A percentile compares a stretch with the other conserved stretches of the same genome.
phyloP scores from a whole-genome alignment of 1,140 invertebrate genomes.

The Cyphomyrmex costatus region DNA sequence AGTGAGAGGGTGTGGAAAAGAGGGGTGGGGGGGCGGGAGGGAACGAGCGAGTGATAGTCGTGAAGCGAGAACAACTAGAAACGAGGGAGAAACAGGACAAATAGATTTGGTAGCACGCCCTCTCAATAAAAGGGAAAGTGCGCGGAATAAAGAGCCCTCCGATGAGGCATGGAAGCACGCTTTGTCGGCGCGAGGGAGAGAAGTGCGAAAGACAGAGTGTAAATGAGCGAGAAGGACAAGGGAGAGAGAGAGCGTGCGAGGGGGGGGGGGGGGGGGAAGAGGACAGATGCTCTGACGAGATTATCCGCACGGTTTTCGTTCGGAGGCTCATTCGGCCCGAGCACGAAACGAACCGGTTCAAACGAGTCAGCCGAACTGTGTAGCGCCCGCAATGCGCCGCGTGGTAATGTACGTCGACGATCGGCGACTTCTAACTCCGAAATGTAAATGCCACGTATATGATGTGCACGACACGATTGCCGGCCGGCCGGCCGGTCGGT shows the following conservation, averaged over 20 bases:
- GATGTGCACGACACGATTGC: not conserved
- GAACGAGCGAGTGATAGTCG: not conserved
- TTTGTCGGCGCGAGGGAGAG: slow-evolving; percentile 35
- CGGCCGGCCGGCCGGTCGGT: slow-evolving; percentile 26
- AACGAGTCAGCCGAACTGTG: not conserved
- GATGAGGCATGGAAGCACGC: not conserved
- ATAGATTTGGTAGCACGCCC: slow-evolving; percentile 49
- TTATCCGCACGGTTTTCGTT: slow-evolving; percentile 14
- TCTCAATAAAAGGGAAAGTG: slow-evolving; percentile 57
- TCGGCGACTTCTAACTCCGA: slow-evolving; percentile 38
- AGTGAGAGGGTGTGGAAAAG: slow-evolving; percentile 2
- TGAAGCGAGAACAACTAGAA: not conserved
- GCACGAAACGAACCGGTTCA: slow-evolving; percentile 44
- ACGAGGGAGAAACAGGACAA: slow-evolving; percentile 6
- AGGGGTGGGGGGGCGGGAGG: slow-evolving; percentile 29
- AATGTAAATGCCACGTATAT: slow-evolving; percentile 60
- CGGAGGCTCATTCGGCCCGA: not conserved
- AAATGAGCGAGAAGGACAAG: not conserved
- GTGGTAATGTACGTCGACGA: slow-evolving; percentile 15
- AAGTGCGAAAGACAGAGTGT: slow-evolving; percentile 13
- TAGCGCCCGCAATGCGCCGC: not conserved
- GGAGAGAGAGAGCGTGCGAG: not conserved
- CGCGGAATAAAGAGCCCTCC: slow-evolving; percentile 44
- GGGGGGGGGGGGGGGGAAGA: slow-evolving; percentile 19
- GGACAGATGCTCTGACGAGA: slow-evolving; percentile 46